These are phyloP conservation scores for Coluber constrictor DNA, from an alignment of 2,797 vertebrate genomes.

Conservation along the genomic window DNA sequence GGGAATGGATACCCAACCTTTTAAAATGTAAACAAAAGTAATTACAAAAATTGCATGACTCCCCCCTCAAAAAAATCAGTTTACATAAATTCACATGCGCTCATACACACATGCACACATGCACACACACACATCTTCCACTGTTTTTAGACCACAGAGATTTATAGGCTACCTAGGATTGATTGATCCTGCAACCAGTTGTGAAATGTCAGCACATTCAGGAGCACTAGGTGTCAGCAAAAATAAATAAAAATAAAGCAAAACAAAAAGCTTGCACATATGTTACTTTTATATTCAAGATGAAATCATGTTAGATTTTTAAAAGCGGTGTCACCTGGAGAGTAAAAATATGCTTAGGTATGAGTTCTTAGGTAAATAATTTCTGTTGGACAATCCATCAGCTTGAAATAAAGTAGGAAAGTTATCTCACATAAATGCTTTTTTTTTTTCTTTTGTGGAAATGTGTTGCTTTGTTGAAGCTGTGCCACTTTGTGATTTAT, in stretches of 20 bases:
- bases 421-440: background rate
- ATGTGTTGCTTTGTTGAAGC: background rate
- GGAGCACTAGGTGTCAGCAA: constrained; percentile 61
- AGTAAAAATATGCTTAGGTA: constrained; percentile 71
- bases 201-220: constrained; percentile 60
- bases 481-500: background rate
- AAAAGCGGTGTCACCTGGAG: constrained; percentile 66
- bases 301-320: constrained; percentile 68
- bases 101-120: background rate
- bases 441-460: background rate
- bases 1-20: constrained; percentile 16
- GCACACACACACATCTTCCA: constrained; percentile 15
- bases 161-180: constrained; percentile 60
- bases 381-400: constrained; percentile 64
- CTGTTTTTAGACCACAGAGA: constrained; percentile 40
- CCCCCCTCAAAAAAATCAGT: constrained; percentile 35
- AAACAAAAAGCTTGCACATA: constrained; percentile 4
- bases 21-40: constrained; percentile 54
- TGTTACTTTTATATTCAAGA: constrained; percentile 65
- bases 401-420: constrained; percentile 10
- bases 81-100: constrained; percentile 63
- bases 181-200: constrained; percentile 52
- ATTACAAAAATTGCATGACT: constrained; percentile 56
- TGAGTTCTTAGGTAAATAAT: constrained; percentile 70
- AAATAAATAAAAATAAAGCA: constrained; percentile 46